Evolutionary conservation across 2,797 vertebrate genomes (phyloP).

Genomic region (Anas acuta): DNA sequence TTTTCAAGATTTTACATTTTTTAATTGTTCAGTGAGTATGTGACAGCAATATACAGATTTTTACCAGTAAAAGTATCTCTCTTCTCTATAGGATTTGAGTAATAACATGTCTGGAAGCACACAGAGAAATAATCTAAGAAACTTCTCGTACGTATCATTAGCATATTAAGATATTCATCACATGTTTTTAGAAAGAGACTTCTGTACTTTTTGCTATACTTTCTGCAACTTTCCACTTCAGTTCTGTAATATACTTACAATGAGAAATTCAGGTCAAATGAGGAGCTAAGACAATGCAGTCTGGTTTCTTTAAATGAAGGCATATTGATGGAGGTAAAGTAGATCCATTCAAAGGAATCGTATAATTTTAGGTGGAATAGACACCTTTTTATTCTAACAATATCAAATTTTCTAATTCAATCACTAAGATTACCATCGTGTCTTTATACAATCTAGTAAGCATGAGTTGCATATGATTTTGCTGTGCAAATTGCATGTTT

Average conservation of each 20-base stretch:
- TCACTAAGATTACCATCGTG: background rate
- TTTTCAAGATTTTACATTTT: background rate
- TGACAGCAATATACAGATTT: background rate
- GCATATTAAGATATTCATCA: background rate
- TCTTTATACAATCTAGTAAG: background rate
- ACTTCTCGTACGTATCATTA: conserved; percentile 83
- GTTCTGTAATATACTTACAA: background rate
- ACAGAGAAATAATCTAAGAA: conserved; percentile 75
- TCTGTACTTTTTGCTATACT: background rate
- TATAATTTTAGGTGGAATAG: background rate
- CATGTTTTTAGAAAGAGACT: background rate
- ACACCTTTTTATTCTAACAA: background rate
- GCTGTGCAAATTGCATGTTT: background rate
- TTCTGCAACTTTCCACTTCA: background rate
- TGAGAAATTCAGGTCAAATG: background rate
- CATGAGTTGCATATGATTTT: background rate
- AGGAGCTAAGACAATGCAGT: background rate
- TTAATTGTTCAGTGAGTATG: background rate
- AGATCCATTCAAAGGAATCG: background rate
- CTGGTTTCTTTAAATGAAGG: background rate
- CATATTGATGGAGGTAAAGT: background rate
- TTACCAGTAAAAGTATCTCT: background rate
- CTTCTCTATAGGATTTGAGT: conserved; percentile 66
- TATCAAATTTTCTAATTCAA: background rate
- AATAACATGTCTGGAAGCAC: conserved; percentile 77